Evolutionary conservation across 1,140 invertebrate genomes (phyloP).

Genomic region (Epicauta chinensis): DNA sequence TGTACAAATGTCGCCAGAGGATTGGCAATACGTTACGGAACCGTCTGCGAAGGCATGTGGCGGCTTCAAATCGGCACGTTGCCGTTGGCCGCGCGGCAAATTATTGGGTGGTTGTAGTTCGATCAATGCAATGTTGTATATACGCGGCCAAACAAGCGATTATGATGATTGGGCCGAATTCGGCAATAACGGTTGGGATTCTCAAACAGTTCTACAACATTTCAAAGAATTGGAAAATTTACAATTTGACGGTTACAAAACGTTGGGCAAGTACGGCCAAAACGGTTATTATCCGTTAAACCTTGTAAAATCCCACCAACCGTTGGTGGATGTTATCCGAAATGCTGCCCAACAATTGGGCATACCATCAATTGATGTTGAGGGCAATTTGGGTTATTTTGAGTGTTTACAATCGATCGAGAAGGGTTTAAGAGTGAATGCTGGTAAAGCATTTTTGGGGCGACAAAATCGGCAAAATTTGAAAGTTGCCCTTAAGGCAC

Average conservation of each 20-base stretch:
- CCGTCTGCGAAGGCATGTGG: constrained; percentile 71
- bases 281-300: constrained; percentile 67
- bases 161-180: constrained; percentile 27
- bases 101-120: constrained; percentile 53
- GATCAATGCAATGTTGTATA: constrained; percentile 59
- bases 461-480: constrained; percentile 54
- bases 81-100: constrained; percentile 39
- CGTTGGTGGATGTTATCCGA: constrained; percentile 67
- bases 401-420: constrained; percentile 44
- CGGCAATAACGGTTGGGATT: constrained; percentile 30
- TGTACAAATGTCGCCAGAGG: constrained; percentile 40
- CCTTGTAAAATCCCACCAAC: constrained; percentile 67
- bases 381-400: constrained; percentile 47
- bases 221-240: constrained; percentile 52
- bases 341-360: constrained; percentile 84
- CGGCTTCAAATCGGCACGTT: constrained; percentile 58
- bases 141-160: constrained; percentile 46
- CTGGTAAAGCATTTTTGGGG: constrained; percentile 70
- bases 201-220: constrained; percentile 19
- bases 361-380: constrained; percentile 48
- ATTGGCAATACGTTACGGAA: constrained; percentile 88
- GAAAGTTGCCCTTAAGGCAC: constrained; percentile 47
- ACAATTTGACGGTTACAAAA: constrained; percentile 44
- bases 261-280: constrained; percentile 38
- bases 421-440: constrained; percentile 59